Evolutionary conservation across 2,888 invertebrate genomes (phyloP), one percentile per base, ranked within the genome.

Genomic region (Eueremaeus valkanovi): DNA sequence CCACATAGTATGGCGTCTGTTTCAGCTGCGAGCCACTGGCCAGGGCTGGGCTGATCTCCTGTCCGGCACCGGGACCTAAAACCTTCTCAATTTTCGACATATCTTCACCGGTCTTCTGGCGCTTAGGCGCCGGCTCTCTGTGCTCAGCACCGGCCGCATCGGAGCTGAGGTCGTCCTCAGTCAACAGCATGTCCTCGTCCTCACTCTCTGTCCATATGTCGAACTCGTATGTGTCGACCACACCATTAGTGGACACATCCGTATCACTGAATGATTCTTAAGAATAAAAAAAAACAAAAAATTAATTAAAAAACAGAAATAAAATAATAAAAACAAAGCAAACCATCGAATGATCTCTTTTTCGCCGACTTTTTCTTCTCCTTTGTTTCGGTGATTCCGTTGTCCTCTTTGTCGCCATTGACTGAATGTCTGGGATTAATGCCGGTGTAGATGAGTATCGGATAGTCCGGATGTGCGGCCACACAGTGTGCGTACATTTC

Each of bases 401-500:
- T 36, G 68, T 40, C 42, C 8, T 68, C 68, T 68, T 68, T 68
- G 0, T 68, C 21, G 18, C 42, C 68, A 33, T 68, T 68, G 33
- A 40, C 68, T 68, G 36, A 36, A 24, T 40, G 21, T 36, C 68
- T 3, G 18, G 68, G 16, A 68, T 21, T 68, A 40, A 68, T 68
- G 40, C 68, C 68, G 24, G 40, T 42, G 68, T 68, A 68, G 11
- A 68, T 40, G 24, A 68, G 36, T 68, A 68, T 68, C 11, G 68
- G 68, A 68, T 68, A 68, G 13, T 68, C 68, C 6, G 68, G 68
- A 68, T 68, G 68, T 68, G 68, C 68, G 68, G 68, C 68, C 42
- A 68, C 68, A 68, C 40, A 21, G 40, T 68, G 68, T 68, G 68
- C 68, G 42, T 68, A 42, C 68, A 68, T 11, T 68, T 68, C 68